phyloP scores from a whole-genome alignment of 2,888 invertebrate genomes.

The Linyphia triangularis region DNA sequence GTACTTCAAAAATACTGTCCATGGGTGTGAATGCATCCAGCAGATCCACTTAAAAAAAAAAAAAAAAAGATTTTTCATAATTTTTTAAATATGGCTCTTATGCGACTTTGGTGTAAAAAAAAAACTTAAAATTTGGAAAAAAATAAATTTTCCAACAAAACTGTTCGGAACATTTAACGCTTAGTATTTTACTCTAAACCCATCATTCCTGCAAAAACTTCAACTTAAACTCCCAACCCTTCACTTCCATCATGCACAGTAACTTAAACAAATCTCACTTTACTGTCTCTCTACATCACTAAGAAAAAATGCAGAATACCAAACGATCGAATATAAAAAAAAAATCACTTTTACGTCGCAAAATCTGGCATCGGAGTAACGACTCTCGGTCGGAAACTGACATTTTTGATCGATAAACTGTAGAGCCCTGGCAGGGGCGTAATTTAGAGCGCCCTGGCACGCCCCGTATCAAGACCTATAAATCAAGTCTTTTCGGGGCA shows the following conservation, averaged over 20 bases:
- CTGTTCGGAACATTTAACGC: too few species aligned
- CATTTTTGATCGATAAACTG: constrained; percentile 67
- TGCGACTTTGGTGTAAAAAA: too few species aligned
- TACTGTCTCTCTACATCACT: neutral
- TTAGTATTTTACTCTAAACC: too few species aligned
- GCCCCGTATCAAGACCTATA: constrained; percentile 60
- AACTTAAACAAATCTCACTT: neutral
- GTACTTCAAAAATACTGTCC: too few species aligned
- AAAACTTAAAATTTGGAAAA: too few species aligned
- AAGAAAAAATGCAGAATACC: neutral
- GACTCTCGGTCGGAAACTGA: constrained; percentile 1
- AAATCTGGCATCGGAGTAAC: neutral
- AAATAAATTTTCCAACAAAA: too few species aligned
- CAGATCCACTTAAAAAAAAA: too few species aligned
- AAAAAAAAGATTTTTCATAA: too few species aligned
- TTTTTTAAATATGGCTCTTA: too few species aligned
- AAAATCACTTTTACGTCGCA: neutral
- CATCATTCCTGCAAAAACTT: too few species aligned
- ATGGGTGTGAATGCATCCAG: too few species aligned
- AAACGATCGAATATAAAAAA: neutral
- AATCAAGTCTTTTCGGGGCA: constrained; percentile 53
- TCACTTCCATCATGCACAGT: neutral
- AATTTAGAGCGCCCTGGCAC: constrained; percentile 59
- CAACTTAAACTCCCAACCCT: neutral
- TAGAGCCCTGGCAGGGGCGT: constrained; percentile 42